Percentiles rank a stretch among this genome's conserved stretches.
Evolutionary conservation across 2,888 invertebrate genomes (phyloP).

Genomic region (Heliconius charithonia): DNA sequence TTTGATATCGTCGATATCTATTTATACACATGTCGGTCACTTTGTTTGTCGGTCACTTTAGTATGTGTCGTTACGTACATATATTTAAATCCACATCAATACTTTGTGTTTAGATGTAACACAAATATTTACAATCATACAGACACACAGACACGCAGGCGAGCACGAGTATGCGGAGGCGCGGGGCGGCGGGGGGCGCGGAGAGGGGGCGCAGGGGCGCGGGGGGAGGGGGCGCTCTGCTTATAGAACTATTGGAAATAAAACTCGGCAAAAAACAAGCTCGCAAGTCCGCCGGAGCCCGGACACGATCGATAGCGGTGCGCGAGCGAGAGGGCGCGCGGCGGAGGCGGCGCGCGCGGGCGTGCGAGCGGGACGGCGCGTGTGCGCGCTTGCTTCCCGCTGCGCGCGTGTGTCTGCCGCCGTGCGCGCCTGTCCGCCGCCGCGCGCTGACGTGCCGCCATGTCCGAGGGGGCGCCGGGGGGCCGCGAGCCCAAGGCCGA

Average conservation of each 20-base stretch:
- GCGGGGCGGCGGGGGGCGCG: not conserved
- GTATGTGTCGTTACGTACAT: no score
- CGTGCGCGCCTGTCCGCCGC: conserved; percentile 68
- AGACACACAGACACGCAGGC: not conserved
- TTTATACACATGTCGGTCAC: no score
- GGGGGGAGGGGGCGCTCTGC: not conserved
- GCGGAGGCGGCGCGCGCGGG: conserved; percentile 47
- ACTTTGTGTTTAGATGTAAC: no score
- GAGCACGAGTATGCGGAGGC: not conserved
- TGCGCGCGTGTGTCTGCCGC: conserved; percentile 78
- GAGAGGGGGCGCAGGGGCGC: no score
- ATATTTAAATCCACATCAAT: no score
- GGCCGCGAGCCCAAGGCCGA: conserved; percentile 29
- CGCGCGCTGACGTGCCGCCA: conserved; percentile 56
- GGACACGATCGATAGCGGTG: conserved; percentile 61
- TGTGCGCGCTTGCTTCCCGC: conserved; percentile 66
- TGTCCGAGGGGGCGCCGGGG: conserved; percentile 36
- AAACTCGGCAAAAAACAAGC: conserved; percentile 40
- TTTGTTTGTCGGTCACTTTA: no score
- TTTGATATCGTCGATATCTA: not conserved
- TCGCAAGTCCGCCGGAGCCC: conserved; percentile 40
- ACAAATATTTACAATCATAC: not conserved
- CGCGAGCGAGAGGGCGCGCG: conserved; percentile 44
- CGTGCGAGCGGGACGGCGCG: conserved; percentile 61
- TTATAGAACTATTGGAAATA: conserved; percentile 37